phyloP scores from a whole-genome alignment of 2,797 vertebrate genomes.

The Artibeus jamaicensis region DNA sequence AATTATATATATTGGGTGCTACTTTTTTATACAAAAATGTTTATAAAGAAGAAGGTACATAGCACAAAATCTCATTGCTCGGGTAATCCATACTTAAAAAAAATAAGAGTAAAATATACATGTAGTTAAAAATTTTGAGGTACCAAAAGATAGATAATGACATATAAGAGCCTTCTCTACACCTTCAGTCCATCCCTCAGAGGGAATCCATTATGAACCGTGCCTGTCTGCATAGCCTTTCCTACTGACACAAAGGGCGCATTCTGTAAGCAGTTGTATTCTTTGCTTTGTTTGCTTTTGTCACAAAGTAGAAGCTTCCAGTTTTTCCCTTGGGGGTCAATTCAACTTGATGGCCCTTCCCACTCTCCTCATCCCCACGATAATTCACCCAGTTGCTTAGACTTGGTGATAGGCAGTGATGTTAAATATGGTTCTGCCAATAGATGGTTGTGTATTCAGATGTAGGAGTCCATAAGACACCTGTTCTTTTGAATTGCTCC shows the following conservation, averaged over 20 bases:
- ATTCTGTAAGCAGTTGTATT: not conserved
- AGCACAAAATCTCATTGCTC: not conserved
- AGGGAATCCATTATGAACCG: not conserved
- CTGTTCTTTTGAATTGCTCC: slow-evolving; percentile 21
- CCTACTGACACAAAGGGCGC: not conserved
- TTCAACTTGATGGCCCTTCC: not conserved
- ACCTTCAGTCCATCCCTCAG: not conserved
- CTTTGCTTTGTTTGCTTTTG: not conserved
- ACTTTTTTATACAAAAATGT: not conserved
- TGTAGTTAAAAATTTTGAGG: not conserved
- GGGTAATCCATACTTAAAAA: not conserved
- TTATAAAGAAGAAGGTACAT: not conserved
- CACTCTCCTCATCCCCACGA: rapidly evolving
- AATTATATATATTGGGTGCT: not conserved
- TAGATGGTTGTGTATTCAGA: not conserved
- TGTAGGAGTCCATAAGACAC: not conserved
- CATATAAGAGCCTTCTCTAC: not conserved
- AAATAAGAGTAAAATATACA: slow-evolving; percentile 1
- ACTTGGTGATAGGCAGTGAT: not conserved
- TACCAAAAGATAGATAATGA: not conserved
- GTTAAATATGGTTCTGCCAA: not conserved
- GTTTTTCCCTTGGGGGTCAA: not conserved
- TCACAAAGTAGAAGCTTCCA: not conserved
- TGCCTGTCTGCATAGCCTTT: not conserved
- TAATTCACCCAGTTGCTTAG: not conserved